These are phyloP conservation scores for Drosophila rubida DNA, from an alignment of 2,888 invertebrate species.

Conservation along the genomic window DNA sequence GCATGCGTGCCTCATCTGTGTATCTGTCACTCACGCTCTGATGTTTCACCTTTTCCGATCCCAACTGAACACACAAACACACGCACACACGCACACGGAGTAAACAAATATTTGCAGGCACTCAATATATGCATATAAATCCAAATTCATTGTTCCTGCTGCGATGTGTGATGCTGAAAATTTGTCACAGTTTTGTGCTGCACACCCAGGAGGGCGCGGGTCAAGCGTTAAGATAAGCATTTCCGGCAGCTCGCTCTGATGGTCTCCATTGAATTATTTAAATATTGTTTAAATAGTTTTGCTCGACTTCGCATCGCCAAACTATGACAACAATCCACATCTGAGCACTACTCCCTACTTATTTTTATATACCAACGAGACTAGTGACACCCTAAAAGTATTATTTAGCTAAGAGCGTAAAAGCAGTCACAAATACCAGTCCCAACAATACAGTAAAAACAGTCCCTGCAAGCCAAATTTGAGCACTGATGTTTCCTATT, in stretches of 20 bases:
- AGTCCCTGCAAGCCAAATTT: no score
- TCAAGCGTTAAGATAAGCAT: constrained; percentile 44
- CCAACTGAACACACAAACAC: neutral
- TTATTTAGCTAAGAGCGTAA: no score
- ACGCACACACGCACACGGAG: neutral
- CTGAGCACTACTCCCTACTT: no score
- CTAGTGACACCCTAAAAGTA: no score
- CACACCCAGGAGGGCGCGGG: constrained; percentile 18
- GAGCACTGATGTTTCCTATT: no score
- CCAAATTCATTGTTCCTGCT: constrained; percentile 30
- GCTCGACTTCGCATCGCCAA: neutral
- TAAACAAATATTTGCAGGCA: constrained; percentile 31
- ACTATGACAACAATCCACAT: neutral
- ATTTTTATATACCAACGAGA: no score
- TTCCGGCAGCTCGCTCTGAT: constrained; percentile 17
- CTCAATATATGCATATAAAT: constrained; percentile 40
- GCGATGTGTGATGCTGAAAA: constrained; percentile 12
- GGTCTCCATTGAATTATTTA: constrained; percentile 1
- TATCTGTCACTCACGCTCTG: constrained; percentile 28
- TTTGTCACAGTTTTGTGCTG: constrained; percentile 30
- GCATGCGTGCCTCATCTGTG: constrained; percentile 2
- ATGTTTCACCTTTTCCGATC: constrained; percentile 32
- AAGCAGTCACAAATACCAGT: no score
- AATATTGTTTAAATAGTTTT: constrained; percentile 9
- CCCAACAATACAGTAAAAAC: no score